Evolutionary conservation across 2,888 invertebrate species (phyloP).

Genomic region (Thera britannica): DNA sequence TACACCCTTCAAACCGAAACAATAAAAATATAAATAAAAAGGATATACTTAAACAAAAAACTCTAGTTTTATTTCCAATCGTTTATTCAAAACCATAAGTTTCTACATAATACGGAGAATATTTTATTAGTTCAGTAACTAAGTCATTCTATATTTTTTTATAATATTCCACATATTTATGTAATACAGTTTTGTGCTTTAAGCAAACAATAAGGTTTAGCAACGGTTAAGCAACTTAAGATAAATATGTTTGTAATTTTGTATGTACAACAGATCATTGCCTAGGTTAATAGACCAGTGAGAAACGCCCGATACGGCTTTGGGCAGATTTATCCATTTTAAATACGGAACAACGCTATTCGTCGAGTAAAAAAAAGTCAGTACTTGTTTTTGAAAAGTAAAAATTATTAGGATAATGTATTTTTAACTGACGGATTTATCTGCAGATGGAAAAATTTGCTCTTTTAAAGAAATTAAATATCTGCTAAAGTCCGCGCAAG

Average conservation of each 20-base stretch:
- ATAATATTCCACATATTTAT: conserved; percentile 2
- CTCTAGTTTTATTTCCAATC: conserved; percentile 13
- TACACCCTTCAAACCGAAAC: no score
- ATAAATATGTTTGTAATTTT: not conserved
- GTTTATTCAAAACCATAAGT: conserved; percentile 20
- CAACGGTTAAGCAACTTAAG: not conserved
- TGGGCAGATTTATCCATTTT: no score
- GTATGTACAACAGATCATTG: not conserved
- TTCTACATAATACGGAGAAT: conserved; percentile 20
- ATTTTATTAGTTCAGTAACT: conserved; percentile 21
- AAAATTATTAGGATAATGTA: no score
- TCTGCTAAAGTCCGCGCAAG: no score
- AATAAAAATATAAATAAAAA: not conserved
- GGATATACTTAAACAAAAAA: not conserved
- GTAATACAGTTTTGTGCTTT: conserved; percentile 18
- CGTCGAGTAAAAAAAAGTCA: no score
- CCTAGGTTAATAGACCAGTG: not conserved
- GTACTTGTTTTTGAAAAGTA: no score
- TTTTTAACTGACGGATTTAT: no score
- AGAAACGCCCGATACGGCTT: no score
- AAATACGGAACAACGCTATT: no score
- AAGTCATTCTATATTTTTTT: conserved; percentile 4
- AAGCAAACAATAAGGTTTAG: conserved; percentile 13
- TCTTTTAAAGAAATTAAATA: no score
- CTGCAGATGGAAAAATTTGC: no score